Evolutionary conservation across 64 coral and sea anemone species (phyloP), one percentile per base, ranked within the genome.

Genomic region (Porites lutea): DNA sequence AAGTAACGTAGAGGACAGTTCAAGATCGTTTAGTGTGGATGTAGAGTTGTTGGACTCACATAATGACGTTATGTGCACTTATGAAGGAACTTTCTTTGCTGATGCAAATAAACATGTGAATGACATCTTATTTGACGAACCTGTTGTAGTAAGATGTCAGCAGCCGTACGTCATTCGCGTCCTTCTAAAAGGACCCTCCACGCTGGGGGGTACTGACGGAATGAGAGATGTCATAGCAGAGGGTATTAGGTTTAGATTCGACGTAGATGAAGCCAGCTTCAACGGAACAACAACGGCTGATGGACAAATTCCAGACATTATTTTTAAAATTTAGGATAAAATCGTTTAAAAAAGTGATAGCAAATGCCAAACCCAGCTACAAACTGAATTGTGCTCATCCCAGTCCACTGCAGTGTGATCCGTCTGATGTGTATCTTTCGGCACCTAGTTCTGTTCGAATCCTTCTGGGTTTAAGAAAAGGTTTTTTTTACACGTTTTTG

Each of bases 271-370:
- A 77, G 88, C 92, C 13, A 97, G 95, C 79, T 97, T 97, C 82
- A 97, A 97, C 63, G 95, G 95, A 8, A 97, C 95, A 43, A 97
- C 95, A 19, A 97, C 95, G 16, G 89, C 92, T 11, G 95, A 97
- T 55, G 95, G 95, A 63, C 95, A 97, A 97, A 97, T 97, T 51
- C 95, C 95, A 20, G 92, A 97, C 48, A 88, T 97, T 43, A 75
- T 97, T 49, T 97, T 94, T 62, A 97, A 93, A 57, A 90, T 94
- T 8, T 94, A 94, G 49, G 18, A 7, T 2, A 16, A 48, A 47
- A 11, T 57, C 7, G 54, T 57, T 57, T 57, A 57, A 3, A 77
- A 82, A 82, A 78, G 59, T 90, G 67, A 57, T 37, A 37, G 27
- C 27, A 37, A 37, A 37, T 37, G 27, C 27, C 27, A 37, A 37